Percentiles rank a stretch among this genome's conserved stretches.
phyloP scores from a whole-genome alignment of 53 echinoderm and acorn worm genomes.

The Hippasteria phrygiana region DNA sequence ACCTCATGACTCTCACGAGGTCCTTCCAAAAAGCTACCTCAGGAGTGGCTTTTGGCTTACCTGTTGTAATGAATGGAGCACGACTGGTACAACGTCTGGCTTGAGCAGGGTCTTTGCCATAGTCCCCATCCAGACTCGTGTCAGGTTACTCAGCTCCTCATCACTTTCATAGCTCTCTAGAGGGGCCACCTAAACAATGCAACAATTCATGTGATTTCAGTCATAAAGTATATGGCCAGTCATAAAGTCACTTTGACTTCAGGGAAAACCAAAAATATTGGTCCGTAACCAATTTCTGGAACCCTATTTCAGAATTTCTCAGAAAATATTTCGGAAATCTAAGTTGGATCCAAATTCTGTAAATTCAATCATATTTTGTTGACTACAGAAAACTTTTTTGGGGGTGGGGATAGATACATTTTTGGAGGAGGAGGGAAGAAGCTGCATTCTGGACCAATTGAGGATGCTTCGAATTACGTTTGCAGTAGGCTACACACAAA shows the following conservation, averaged over 20 bases:
- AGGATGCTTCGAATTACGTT: too few species aligned
- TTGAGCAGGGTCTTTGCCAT: constrained; percentile 85
- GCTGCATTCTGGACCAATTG: too few species aligned
- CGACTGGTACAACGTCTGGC: constrained; percentile 72
- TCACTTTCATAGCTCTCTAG: constrained; percentile 96
- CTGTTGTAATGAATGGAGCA: constrained; percentile 76
- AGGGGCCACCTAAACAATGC: constrained; percentile 78
- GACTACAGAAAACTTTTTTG: too few species aligned
- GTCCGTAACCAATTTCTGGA: not conserved
- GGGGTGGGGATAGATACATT: too few species aligned
- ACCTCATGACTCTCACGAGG: not conserved
- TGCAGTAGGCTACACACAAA: too few species aligned
- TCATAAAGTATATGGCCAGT: not conserved
- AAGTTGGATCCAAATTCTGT: too few species aligned
- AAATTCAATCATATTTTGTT: too few species aligned
- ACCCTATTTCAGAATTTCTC: too few species aligned
- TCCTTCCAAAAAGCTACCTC: not conserved
- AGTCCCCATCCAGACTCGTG: constrained; percentile 75
- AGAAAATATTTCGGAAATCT: too few species aligned
- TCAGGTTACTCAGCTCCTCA: constrained; percentile 84
- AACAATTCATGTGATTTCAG: not conserved
- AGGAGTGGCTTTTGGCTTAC: constrained; percentile 69
- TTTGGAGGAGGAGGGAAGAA: too few species aligned
- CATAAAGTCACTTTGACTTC: not conserved
- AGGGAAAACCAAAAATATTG: not conserved